Evolutionary conservation across 2,113 vertebrate genomes (phyloP), one percentile per base, ranked within the genome.

Genomic region (Cephalopholis sonnerati): DNA sequence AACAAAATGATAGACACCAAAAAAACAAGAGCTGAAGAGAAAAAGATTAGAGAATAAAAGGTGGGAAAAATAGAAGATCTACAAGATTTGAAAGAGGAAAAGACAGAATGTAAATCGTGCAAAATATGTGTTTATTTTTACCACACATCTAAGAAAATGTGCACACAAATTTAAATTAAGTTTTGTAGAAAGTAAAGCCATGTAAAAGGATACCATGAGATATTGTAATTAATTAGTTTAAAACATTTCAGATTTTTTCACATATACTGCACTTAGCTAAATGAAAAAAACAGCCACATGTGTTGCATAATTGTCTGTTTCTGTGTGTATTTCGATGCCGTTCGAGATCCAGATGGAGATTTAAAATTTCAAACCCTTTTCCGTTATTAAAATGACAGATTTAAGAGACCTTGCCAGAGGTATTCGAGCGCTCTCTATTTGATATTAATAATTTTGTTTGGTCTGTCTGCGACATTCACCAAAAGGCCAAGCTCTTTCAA

Each of bases 1-100:
- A 74, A 57, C n/a, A 48, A 72, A 75, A 46, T 29, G 3, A 74
- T 2, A 69, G 7, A 61, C 46, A 70, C 41, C 10, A 77, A 25
- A 54, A 66, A 22, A 66, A 11, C 24, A 68, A 86, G 50, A 86
- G 54, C 50, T 39, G 24, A 81, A 83, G 55, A 81, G 29, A 86
- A 76, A 11, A 71, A 24, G 48, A 68, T 11, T 17, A 7, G 46
- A 48, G 29, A 79, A 16, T 44, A 62, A 77, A 78, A 76, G n/a
- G 11, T 18, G 18, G 25, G 20, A 58, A 77, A 71, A 66, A 9
- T 27, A 76, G 41, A 82, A 72, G 32, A 54, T 4, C 0, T 27
- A 55, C 17, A 72, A 0, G 18, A 24, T 51, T 64, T 29, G 11
- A 79, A 54, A 57, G 5, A 4, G 25, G 0, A 65, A 63, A 22